These are phyloP conservation scores for Podarcis raffonei DNA, from an alignment of 2,113 vertebrate species.

Conservation along the genomic window DNA sequence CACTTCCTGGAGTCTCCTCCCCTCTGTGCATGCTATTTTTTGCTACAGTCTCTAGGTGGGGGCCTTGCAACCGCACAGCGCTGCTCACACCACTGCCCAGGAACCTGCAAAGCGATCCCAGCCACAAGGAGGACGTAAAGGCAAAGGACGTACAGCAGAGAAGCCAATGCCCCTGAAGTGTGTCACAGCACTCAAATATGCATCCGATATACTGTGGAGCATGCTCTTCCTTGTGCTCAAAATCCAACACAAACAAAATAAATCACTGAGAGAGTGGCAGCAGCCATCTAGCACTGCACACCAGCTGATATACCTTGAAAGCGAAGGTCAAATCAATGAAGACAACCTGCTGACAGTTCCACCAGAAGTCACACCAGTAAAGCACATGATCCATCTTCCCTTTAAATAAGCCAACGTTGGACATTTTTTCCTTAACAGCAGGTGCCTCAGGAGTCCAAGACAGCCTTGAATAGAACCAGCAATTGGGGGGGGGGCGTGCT, in stretches of 20 bases:
- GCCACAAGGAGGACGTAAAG: fast-evolving
- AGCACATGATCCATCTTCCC: not conserved
- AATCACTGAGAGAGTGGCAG: too few species aligned
- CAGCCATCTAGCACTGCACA: not conserved
- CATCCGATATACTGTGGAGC: not conserved
- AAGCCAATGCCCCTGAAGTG: fast-evolving
- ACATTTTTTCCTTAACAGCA: not conserved
- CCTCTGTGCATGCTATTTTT: slow-evolving; percentile 13
- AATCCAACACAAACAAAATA: not conserved
- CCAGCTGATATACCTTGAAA: not conserved
- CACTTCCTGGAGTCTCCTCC: slow-evolving; percentile 20
- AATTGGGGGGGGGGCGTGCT: not conserved
- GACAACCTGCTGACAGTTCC: not conserved
- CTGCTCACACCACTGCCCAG: slow-evolving; percentile 2
- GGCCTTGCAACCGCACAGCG: slow-evolving; percentile 17
- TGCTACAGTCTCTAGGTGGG: slow-evolving; percentile 36
- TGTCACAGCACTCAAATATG: fast-evolving
- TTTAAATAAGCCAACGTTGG: not conserved
- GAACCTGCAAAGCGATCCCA: fast-evolving
- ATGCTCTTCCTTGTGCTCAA: not conserved
- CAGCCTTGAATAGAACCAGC: not conserved
- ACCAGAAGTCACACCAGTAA: not conserved
- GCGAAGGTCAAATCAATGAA: not conserved
- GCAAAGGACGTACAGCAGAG: not conserved
- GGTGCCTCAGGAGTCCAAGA: not conserved